phyloP scores from a whole-genome alignment of 1,140 invertebrate species.

The Aphelenchoides avenae region DNA sequence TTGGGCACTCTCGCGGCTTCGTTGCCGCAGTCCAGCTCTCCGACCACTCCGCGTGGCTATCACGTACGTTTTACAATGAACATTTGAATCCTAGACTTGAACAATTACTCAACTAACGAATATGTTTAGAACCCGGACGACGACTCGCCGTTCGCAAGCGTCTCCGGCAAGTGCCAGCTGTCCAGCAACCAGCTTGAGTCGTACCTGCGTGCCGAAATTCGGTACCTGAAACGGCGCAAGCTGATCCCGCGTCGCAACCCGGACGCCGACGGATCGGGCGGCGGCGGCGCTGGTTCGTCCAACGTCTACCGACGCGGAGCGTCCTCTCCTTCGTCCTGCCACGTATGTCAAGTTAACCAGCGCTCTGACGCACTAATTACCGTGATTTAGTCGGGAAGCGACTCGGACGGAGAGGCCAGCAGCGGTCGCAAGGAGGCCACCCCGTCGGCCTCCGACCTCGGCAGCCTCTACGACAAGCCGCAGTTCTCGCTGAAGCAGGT shows the following conservation, averaged over 20 bases:
- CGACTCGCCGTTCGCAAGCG: constrained; percentile 33
- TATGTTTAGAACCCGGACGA: constrained; percentile 17
- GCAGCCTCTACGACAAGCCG: constrained; percentile 35
- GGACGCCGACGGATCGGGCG: background rate
- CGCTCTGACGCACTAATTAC: no score
- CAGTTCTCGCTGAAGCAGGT: constrained; percentile 49
- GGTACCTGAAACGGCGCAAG: constrained; percentile 37
- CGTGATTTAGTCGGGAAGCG: constrained; percentile 43
- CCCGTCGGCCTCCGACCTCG: background rate
- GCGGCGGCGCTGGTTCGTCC: no score
- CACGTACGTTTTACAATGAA: no score
- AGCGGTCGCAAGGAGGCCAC: constrained; percentile 1
- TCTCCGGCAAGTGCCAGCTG: constrained; percentile 26
- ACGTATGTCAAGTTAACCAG: no score
- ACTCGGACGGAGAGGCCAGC: constrained; percentile 40
- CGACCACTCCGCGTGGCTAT: background rate
- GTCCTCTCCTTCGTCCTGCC: constrained; percentile 13
- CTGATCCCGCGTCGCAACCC: constrained; percentile 33
- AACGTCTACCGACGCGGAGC: constrained; percentile 14
- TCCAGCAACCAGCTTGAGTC: constrained; percentile 35
- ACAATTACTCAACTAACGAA: constrained; percentile 3
- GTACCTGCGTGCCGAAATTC: constrained; percentile 41
- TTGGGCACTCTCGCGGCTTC: constrained; percentile 46
- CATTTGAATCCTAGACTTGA: background rate
- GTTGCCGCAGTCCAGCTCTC: constrained; percentile 21